A percentile compares a stretch with the other conserved stretches of the same genome.
phyloP scores from a whole-genome alignment of 2,797 vertebrate genomes.

The Botia kubotai region DNA sequence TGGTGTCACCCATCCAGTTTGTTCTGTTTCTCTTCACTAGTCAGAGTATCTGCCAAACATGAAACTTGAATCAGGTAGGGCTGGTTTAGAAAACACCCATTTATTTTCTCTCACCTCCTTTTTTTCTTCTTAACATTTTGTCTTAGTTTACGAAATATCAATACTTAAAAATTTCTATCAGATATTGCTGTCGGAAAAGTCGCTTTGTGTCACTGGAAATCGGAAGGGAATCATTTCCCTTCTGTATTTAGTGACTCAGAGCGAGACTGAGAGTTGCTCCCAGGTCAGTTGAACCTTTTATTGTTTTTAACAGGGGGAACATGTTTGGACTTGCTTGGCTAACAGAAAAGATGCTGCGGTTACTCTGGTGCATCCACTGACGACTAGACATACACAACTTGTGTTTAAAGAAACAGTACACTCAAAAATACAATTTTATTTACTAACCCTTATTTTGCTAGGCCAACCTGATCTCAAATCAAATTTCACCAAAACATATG shows the following conservation, averaged over 20 bases:
- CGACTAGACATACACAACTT: not conserved
- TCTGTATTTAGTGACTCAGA: slow-evolving; percentile 9
- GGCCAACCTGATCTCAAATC: too few species aligned
- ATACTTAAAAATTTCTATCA: not conserved
- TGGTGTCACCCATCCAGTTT: slow-evolving; percentile 54
- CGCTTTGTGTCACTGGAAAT: not conserved
- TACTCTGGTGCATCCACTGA: slow-evolving; percentile 1
- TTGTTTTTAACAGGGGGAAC: slow-evolving; percentile 22
- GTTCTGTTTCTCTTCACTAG: slow-evolving; percentile 52
- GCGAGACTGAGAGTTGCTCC: not conserved
- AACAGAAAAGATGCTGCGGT: slow-evolving; percentile 9
- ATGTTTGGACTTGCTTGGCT: slow-evolving; percentile 29
- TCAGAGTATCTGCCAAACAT: slow-evolving; percentile 56
- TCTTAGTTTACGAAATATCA: not conserved
- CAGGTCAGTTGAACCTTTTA: slow-evolving; percentile 32
- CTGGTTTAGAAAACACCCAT: slow-evolving; percentile 60
- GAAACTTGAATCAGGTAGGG: slow-evolving; percentile 56
- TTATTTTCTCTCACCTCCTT: slow-evolving; percentile 32
- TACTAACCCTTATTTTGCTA: not conserved
- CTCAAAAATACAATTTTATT: not conserved
- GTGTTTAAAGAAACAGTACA: not conserved
- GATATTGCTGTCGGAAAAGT: too few species aligned
- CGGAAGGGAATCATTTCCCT: slow-evolving; percentile 16
- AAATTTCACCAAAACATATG: too few species aligned
- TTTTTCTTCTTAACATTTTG: not conserved